Conservation (phyloP, 2,113 vertebrate genomes). For the Redunca redunca region DNA sequence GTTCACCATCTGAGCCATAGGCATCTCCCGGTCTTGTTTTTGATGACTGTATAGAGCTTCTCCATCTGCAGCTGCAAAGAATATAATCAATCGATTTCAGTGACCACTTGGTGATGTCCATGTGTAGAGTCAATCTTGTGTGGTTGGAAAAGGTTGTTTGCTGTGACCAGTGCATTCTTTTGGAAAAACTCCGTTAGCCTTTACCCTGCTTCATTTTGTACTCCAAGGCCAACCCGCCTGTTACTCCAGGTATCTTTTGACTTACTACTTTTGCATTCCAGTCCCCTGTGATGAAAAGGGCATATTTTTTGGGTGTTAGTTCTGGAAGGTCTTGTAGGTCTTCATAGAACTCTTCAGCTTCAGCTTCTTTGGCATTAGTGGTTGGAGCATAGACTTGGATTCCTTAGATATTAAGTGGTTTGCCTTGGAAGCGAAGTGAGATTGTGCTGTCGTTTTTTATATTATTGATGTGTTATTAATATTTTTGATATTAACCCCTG, state of each 20-base stretch:
- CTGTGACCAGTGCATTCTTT: not conserved
- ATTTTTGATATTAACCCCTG: not conserved
- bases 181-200: not conserved
- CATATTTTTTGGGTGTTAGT: not conserved
- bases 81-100: not conserved
- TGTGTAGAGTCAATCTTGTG: not conserved
- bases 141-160: not conserved
- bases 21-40: not conserved
- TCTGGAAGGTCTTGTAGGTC: not conserved
- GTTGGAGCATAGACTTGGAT: not conserved
- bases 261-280: not conserved
- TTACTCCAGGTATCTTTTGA: not conserved
- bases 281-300: not conserved
- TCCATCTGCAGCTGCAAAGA: not conserved
- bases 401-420: not conserved
- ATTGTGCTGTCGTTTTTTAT: not conserved
- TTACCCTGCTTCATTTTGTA: not conserved
- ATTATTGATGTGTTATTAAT: not conserved
- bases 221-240: not conserved
- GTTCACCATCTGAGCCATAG: not conserved
- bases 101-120: not conserved
- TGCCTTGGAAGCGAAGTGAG: not conserved
- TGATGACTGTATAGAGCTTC: not conserved
- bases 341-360: not conserved
- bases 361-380: not conserved